These are phyloP conservation scores for Cariama cristata DNA, from an alignment of 2,113 vertebrate genomes.

Conservation along the genomic window DNA sequence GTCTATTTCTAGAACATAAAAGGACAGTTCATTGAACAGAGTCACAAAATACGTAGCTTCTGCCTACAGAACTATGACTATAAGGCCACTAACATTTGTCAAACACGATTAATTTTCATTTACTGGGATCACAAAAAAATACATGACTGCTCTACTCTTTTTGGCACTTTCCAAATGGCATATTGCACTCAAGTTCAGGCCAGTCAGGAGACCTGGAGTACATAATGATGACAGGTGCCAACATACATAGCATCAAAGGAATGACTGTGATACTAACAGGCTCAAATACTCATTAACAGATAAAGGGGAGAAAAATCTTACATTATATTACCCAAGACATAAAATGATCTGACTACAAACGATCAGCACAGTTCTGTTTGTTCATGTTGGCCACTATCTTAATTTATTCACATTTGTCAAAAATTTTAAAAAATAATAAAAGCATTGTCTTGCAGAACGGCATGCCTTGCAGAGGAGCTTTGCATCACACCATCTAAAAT, in stretches of 20 bases:
- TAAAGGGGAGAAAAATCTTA: background rate
- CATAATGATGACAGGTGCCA: background rate
- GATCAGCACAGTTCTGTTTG: background rate
- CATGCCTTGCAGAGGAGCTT: background rate
- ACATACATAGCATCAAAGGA: background rate
- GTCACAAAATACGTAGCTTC: background rate
- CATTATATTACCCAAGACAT: background rate
- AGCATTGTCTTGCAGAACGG: background rate
- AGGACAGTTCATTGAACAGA: background rate
- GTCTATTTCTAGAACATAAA: background rate
- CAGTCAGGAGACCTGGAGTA: background rate
- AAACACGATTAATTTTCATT: constrained; percentile 35
- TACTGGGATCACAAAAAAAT: constrained; percentile 5
- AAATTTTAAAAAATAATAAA: background rate
- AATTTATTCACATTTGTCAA: background rate
- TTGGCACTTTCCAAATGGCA: constrained; percentile 22
- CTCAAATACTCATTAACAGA: background rate
- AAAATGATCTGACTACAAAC: background rate
- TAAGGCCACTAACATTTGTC: background rate
- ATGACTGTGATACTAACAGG: background rate
- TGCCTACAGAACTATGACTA: background rate
- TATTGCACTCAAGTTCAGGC: background rate
- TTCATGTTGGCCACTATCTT: background rate
- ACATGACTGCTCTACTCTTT: background rate
- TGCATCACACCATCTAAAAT: background rate